phyloP scores from a whole-genome alignment of 2,797 vertebrate genomes.

The Rhinichthys osculus region DNA sequence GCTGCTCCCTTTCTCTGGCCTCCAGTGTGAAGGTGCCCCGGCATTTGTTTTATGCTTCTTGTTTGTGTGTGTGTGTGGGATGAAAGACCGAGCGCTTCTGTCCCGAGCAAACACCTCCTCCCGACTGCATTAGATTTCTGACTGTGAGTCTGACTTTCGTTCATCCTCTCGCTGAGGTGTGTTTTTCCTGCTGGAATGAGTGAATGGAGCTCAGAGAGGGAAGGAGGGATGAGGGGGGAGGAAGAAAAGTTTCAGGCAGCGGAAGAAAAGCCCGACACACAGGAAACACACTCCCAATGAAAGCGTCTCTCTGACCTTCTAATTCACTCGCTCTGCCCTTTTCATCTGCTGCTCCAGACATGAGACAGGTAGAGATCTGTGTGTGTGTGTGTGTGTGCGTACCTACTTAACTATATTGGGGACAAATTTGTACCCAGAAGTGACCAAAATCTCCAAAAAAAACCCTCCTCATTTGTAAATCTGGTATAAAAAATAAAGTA shows the following conservation, averaged over 20 bases:
- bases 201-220: conserved; percentile 81
- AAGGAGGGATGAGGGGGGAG: conserved; percentile 69
- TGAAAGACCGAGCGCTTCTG: conserved; percentile 41
- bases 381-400: background rate
- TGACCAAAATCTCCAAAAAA: no score
- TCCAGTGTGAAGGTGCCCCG: conserved; percentile 36
- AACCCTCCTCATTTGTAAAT: no score
- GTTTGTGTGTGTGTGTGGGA: conserved; percentile 45
- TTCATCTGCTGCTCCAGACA: conserved; percentile 59
- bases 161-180: conserved; percentile 67
- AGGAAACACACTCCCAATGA: conserved; percentile 83
- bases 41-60: conserved; percentile 61
- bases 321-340: conserved; percentile 82
- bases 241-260: conserved; percentile 80
- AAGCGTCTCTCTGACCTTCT: conserved; percentile 83
- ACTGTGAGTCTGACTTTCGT: conserved; percentile 3
- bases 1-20: conserved; percentile 45
- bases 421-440: no score
- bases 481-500: no score
- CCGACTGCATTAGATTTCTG: conserved; percentile 61
- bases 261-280: conserved; percentile 78
- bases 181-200: conserved; percentile 72
- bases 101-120: conserved; percentile 52
- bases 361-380: background rate
- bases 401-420: no score